phyloP scores from a whole-genome alignment of 2,113 vertebrate species.

The Isichthys henryi region DNA sequence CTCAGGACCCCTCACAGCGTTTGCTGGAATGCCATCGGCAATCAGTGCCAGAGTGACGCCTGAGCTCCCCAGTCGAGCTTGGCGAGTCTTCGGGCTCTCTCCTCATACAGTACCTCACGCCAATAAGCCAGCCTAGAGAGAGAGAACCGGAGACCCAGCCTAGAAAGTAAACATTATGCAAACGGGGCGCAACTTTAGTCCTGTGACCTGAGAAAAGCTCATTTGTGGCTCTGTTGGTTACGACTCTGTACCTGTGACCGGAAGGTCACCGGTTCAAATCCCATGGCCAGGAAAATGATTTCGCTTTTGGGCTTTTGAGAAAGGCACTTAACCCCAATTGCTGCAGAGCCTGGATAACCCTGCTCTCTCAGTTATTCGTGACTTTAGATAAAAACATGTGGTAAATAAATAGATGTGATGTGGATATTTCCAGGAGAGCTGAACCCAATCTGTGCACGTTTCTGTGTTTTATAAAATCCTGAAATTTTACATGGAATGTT shows the following conservation, averaged over 20 bases:
- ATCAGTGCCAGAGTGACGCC: background rate
- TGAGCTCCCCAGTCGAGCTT: background rate
- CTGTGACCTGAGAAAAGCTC: background rate
- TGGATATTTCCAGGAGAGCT: background rate
- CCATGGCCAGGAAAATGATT: background rate
- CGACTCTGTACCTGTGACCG: background rate
- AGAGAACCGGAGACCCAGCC: background rate
- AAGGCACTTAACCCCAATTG: background rate
- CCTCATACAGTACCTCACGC: background rate
- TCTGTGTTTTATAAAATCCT: background rate
- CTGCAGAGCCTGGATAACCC: background rate
- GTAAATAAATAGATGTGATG: background rate
- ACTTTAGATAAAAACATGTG: background rate
- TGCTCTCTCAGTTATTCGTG: background rate
- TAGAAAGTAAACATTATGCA: conserved; percentile 11
- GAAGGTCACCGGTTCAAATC: background rate
- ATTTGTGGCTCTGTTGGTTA: background rate
- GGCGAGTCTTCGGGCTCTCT: background rate
- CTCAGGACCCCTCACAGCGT: background rate
- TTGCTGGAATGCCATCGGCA: conserved; percentile 6
- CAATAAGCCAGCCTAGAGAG: background rate
- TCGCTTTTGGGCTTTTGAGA: background rate
- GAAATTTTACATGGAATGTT: background rate
- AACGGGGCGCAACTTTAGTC: background rate
- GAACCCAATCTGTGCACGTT: background rate